Evolutionary conservation across 2,888 invertebrate species (phyloP), one percentile per base, ranked within the genome.

Genomic region (Ligdia adustata): DNA sequence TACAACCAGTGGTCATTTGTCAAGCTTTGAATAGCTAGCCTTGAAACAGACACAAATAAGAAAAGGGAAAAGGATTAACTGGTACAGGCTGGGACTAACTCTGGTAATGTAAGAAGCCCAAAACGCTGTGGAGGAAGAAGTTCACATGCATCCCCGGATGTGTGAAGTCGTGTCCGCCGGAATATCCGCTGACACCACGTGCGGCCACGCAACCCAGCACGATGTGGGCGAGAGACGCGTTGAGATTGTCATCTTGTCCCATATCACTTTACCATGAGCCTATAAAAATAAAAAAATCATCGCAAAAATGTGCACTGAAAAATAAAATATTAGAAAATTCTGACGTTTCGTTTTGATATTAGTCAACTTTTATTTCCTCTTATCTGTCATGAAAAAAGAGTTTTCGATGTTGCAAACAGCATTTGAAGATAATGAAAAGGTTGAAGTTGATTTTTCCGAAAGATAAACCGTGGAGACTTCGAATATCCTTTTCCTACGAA

Each of bases 91-190:
- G 3, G 16, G 3, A 65, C 73, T 72, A 43, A 81, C 83, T 80
- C 56, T 81, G 82, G 49, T 69, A 77, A 55, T 83, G 73, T 22
- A 86, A 48, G 54, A 85, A 73, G 60, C 87, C 87, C 37, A 86
- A 5, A 22, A 84, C 42, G 43, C 86, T 85, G 37, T 88, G 87
- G 52, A 87, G 55, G 55, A 88, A 78, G 59, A 77, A 82, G 59
- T 87, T 88, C 1, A 69, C 77, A 55, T 88, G 86, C 81, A 86
- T 79, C 28, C 87, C 88, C 1, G 84, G 81, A 39, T 83, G 75
- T 18, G 79, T 74, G 55, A 62, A 86, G 37, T 74, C 33, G n/a
- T n/a, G n/a, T 62, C 69, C 15, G 2, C 64, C 52, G 4, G 62
- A 61, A 50, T 64, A 55, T 5, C 58, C 41, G 40, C 78, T 66